Evolutionary conservation across 92 coral and sea anemone species (phyloP).

Genomic region (Phenganax marumi): DNA sequence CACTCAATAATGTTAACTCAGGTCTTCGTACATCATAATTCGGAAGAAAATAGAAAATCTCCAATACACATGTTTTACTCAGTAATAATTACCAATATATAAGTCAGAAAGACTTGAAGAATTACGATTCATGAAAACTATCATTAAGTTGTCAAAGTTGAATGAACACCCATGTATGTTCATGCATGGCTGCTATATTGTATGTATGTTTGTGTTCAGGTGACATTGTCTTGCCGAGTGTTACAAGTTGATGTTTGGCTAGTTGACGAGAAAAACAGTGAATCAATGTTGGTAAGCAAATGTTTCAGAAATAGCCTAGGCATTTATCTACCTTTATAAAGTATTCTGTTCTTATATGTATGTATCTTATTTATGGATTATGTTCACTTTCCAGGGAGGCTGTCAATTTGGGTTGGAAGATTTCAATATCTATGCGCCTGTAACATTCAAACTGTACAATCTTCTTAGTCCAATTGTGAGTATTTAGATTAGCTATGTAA

Average conservation of each 20-base stretch:
- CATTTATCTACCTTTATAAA: not conserved
- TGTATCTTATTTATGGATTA: constrained; percentile 1
- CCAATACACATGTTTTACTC: no score
- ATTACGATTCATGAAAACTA: no score
- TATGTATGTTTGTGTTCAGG: constrained; percentile 49
- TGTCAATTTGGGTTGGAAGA: constrained; percentile 89
- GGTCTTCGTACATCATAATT: no score
- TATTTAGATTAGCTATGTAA: not conserved
- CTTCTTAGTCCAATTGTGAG: constrained; percentile 84
- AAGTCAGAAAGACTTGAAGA: no score
- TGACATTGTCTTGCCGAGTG: constrained; percentile 68
- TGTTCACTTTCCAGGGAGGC: constrained; percentile 66
- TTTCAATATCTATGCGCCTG: constrained; percentile 75
- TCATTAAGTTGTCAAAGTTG: no score
- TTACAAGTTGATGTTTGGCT: constrained; percentile 77
- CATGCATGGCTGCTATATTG: no score
- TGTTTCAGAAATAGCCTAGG: not conserved
- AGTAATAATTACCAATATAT: no score
- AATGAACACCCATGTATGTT: no score
- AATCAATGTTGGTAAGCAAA: constrained; percentile 72
- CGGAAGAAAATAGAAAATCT: no score
- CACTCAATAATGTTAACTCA: no score
- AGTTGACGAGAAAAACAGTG: constrained; percentile 64
- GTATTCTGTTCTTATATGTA: not conserved
- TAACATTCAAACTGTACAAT: constrained; percentile 83